Evolutionary conservation across 2,113 vertebrate species (phyloP).

Genomic region (Zosterops pallidus): DNA sequence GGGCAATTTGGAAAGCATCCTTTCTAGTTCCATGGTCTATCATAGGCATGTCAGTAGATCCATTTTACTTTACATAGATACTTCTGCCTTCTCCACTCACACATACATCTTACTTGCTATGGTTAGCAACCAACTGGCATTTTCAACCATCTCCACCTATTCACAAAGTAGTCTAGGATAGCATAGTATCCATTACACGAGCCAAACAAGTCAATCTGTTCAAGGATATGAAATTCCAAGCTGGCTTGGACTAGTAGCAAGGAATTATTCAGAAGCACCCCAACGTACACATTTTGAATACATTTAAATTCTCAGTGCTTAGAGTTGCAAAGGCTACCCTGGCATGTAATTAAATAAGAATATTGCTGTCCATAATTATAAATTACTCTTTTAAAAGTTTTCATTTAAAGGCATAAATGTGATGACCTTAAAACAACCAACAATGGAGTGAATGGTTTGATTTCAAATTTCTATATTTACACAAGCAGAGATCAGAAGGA

Average conservation of each 20-base stretch:
- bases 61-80: neutral
- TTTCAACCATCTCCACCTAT: slow-evolving; percentile 39
- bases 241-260: slow-evolving; percentile 16
- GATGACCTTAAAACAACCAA: neutral
- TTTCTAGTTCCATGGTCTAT: neutral
- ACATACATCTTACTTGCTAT: neutral
- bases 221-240: slow-evolving; percentile 33
- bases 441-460: neutral
- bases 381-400: slow-evolving; percentile 5
- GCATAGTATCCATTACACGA: slow-evolving; percentile 9
- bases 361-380: neutral
- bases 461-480: neutral
- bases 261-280: slow-evolving; percentile 32
- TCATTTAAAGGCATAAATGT: neutral
- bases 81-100: neutral
- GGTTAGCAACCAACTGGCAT: slow-evolving; percentile 6
- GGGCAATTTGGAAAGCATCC: neutral
- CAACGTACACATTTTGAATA: slow-evolving; percentile 27
- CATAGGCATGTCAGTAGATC: neutral
- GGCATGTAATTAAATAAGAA: slow-evolving; percentile 30
- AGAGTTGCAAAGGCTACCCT: slow-evolving; percentile 3
- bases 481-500: neutral
- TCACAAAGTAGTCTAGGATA: slow-evolving; percentile 13
- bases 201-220: slow-evolving; percentile 47
- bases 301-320: slow-evolving; percentile 22